Evolutionary conservation across 2,797 vertebrate genomes (phyloP).

Genomic region (Falco peregrinus): DNA sequence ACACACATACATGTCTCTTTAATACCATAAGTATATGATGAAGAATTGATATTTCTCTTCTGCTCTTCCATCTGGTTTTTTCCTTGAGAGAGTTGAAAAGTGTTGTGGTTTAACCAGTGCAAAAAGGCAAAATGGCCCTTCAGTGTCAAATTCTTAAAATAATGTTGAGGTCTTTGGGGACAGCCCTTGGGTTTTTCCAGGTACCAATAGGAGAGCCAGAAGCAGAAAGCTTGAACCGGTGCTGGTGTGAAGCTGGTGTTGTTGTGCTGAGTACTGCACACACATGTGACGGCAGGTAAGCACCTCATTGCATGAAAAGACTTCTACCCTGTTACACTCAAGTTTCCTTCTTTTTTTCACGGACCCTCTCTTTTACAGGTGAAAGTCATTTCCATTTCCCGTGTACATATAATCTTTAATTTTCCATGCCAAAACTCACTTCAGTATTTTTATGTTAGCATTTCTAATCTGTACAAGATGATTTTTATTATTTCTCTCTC

Average conservation of each 20-base stretch:
- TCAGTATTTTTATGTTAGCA: background rate
- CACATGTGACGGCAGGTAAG: background rate
- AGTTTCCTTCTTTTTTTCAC: background rate
- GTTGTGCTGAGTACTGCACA: background rate
- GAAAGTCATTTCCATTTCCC: background rate
- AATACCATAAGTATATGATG: background rate
- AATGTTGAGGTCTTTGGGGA: background rate
- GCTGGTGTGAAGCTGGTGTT: background rate
- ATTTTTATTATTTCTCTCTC: conserved; percentile 9
- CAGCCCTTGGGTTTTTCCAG: background rate
- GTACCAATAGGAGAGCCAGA: background rate
- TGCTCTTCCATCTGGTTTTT: conserved; percentile 4
- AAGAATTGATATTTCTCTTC: conserved; percentile 19
- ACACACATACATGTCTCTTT: background rate
- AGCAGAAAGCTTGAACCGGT: background rate
- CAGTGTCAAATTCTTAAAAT: background rate
- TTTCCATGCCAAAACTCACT: background rate
- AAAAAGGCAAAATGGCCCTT: background rate
- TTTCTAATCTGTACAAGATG: background rate
- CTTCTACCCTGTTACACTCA: background rate
- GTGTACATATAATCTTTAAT: background rate
- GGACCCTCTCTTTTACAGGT: background rate
- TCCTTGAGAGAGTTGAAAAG: background rate
- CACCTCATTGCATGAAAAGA: background rate
- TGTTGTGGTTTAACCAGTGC: too few relatives aligned